phyloP scores from a whole-genome alignment of 2,888 invertebrate genomes.

The Podotricha telesiphe region DNA sequence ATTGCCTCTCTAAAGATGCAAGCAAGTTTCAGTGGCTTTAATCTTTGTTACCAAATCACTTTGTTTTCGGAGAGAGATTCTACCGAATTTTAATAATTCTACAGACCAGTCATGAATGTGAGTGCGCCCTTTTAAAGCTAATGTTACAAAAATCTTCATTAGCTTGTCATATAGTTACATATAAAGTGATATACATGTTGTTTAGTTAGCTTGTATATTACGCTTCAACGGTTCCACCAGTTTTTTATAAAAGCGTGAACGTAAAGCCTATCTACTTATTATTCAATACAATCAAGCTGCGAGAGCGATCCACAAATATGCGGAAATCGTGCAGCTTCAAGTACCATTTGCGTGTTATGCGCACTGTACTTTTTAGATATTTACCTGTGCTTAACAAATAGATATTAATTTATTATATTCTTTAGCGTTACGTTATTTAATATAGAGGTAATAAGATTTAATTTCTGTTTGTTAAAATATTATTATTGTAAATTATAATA shows the following conservation, averaged over 20 bases:
- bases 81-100: too few species aligned
- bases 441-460: neutral
- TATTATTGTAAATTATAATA: too few species aligned
- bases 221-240: neutral
- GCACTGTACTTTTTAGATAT: conserved; percentile 15
- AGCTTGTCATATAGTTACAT: neutral
- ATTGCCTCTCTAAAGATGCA: too few species aligned
- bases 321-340: conserved; percentile 30
- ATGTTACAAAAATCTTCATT: too few species aligned
- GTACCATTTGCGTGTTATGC: conserved; percentile 24
- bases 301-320: conserved; percentile 31
- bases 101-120: too few species aligned
- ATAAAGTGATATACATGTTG: neutral
- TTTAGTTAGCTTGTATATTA: neutral
- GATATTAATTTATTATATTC: neutral
- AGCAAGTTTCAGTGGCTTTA: too few species aligned
- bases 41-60: too few species aligned
- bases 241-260: conserved; percentile 31
- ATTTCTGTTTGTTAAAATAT: too few species aligned
- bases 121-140: too few species aligned
- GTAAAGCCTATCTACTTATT: conserved; percentile 46
- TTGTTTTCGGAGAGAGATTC: too few species aligned
- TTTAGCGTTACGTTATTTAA: neutral
- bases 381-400: neutral
- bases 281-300: conserved; percentile 36